Evolutionary conservation across 2,113 vertebrate species (phyloP), one percentile per base, ranked within the genome.

Genomic region (Protomyctophum bolini): DNA sequence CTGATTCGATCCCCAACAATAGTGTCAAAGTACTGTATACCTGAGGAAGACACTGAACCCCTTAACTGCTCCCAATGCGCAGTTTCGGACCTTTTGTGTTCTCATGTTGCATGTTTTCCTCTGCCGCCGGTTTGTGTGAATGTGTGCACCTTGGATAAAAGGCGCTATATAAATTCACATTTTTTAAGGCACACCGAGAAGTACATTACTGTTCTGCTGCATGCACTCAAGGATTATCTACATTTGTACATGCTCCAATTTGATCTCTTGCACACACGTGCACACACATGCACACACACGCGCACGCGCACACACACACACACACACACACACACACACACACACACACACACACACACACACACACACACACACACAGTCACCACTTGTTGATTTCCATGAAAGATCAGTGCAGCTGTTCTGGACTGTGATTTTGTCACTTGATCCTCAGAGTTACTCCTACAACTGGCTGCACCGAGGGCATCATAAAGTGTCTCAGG

Each of bases 331-430:
- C 50, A 11, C 21, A 15, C 65, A 29, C 56, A 41, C 28, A 33
- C 21, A 59, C 58, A 10, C 21, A 6, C 8, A 29, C 28, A 59
- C 58, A 59, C 47, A 63, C 48, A 62, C 14, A 45, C 12, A 63
- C 62, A 56, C 45, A 63, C 28, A 72, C 72, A 58, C 62, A 9
- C 48, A 71, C 51, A 73, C 65, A 50, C 77, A 63, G 82, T 81
- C 78, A 54, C 75, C 78, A 85, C 86, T 88, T 82, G 84, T 83
- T 90, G 86, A 89, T 84, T 91, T 90, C 87, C 87, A 78, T 90
- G 88, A 91, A 90, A 86, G 89, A 89, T 87, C 87, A 82, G 76
- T 86, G 82, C 89, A 91, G 89, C 91, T 90, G 88, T 84, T 87
- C 65, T 55, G 83, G 70, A 60, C 81, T 84, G 87, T 46, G 82